Conservation (phyloP, 2,888 invertebrate species). For the Drosophila rellima region DNA sequence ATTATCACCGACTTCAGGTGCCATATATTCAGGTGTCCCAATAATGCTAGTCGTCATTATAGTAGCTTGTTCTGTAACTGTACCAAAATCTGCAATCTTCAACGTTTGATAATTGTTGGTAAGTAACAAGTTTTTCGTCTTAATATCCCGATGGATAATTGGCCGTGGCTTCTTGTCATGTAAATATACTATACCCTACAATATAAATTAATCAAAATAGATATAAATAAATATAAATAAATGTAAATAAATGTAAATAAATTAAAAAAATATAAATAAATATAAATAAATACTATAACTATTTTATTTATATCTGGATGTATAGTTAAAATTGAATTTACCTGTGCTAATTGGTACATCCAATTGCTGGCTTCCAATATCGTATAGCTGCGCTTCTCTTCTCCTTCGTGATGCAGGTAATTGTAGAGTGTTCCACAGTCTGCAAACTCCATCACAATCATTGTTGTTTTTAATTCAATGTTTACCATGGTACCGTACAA, state of each 20-base stretch:
- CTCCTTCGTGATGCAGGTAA: conserved; percentile 3
- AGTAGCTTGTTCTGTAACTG: conserved; percentile 1
- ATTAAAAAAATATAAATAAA: too few species aligned
- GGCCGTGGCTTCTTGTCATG: conserved; percentile 11
- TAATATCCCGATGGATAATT: conserved; percentile 38
- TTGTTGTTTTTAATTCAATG: not conserved
- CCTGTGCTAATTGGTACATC: conserved; percentile 32
- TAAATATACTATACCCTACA: conserved; percentile 25
- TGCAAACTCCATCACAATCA: conserved; percentile 27
- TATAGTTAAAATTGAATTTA: not conserved
- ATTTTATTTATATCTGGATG: not conserved
- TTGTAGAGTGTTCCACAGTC: conserved; percentile 28
- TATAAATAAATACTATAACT: not conserved
- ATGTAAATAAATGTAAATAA: too few species aligned
- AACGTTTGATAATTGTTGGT: not conserved
- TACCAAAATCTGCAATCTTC: conserved; percentile 32
- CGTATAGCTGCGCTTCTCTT: not conserved
- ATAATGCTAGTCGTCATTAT: not conserved
- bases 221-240: too few species aligned
- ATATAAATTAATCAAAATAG: too few species aligned
- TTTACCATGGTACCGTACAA: conserved; percentile 1
- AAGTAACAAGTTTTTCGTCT: conserved; percentile 26
- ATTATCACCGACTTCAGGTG: conserved; percentile 29
- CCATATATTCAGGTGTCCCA: conserved; percentile 24
- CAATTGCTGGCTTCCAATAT: conserved; percentile 6